Evolutionary conservation across 2,888 invertebrate genomes (phyloP).

Genomic region (Lacanobia wlatinum): DNA sequence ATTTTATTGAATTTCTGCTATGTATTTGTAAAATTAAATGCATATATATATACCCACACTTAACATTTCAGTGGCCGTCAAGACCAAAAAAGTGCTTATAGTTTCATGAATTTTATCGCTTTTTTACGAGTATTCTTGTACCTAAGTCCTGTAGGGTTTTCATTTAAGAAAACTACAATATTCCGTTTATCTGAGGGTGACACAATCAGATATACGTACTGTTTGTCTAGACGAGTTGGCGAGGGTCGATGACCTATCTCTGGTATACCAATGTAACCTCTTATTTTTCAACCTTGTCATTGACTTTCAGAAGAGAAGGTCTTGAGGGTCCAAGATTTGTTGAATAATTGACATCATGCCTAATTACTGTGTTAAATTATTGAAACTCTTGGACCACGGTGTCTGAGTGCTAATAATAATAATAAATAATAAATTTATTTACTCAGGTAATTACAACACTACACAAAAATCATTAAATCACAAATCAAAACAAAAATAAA

Average conservation of each 20-base stretch:
- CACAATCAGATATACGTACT: slow-evolving; percentile 4
- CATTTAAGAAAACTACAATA: background rate
- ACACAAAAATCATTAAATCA: no score
- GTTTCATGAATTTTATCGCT: background rate
- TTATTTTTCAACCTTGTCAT: slow-evolving; percentile 6
- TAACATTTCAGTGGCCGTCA: background rate
- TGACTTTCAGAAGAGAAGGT: background rate
- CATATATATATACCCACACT: background rate
- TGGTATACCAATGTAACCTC: slow-evolving; percentile 3
- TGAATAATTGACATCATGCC: background rate
- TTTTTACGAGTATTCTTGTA: background rate
- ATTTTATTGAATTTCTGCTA: background rate
- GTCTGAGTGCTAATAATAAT: background rate
- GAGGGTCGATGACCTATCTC: slow-evolving; percentile 13
- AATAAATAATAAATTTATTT: no score
- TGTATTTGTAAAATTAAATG: background rate
- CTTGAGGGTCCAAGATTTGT: background rate
- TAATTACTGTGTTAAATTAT: background rate
- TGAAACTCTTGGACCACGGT: background rate
- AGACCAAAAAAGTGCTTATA: background rate
- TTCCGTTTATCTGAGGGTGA: background rate
- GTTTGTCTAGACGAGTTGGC: slow-evolving; percentile 52
- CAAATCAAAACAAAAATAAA: no score
- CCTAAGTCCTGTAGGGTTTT: background rate
- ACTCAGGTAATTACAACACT: no score